These are phyloP conservation scores for Petrocephalus microphthalmus DNA, from an alignment of 2,113 vertebrate genomes.

Conservation along the genomic window DNA sequence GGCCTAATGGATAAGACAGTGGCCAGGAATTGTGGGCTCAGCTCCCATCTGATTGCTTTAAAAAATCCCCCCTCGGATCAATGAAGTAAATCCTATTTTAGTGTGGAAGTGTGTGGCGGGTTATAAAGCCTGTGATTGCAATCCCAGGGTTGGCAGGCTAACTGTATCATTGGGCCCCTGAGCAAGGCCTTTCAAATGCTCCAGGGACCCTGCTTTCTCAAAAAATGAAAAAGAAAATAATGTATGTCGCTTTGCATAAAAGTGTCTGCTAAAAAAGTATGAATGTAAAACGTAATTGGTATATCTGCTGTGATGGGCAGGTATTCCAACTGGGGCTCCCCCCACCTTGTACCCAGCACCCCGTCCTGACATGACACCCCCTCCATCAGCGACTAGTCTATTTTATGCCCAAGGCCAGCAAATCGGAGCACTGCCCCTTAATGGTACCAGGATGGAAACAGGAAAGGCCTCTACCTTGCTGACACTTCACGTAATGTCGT, in stretches of 20 bases:
- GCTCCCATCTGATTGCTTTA: not conserved
- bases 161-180: no score
- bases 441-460: constrained; percentile 73
- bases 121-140: no score
- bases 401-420: constrained; percentile 94
- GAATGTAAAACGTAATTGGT: not conserved
- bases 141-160: no score
- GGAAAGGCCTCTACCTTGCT: constrained; percentile 72
- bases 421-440: constrained; percentile 82
- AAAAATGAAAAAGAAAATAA: no score
- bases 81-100: not conserved
- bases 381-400: constrained; percentile 67
- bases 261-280: not conserved
- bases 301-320: constrained; percentile 46
- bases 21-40: not conserved
- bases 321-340: constrained; percentile 75
- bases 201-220: no score
- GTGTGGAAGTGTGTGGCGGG: no score
- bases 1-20: not conserved
- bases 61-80: not conserved
- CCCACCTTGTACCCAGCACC: constrained; percentile 65
- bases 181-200: no score
- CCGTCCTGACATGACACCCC: constrained; percentile 72
- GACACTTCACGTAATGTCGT: constrained; percentile 73
- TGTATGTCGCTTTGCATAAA: no score